phyloP scores from a whole-genome alignment of 2,113 vertebrate species.

The Tauraco erythrolophus region DNA sequence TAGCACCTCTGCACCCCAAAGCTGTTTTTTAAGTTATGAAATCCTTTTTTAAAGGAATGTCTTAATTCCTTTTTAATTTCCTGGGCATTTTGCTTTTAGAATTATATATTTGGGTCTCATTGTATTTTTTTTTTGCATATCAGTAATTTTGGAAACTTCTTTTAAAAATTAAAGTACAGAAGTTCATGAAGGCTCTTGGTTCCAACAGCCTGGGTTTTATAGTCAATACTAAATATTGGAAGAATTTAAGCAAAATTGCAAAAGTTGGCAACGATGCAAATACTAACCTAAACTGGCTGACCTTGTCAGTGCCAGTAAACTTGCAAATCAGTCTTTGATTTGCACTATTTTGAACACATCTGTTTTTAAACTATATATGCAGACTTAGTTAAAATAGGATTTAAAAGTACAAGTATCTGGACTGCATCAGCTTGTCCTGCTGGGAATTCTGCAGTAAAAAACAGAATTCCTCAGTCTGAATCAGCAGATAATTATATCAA shows the following conservation, averaged over 20 bases:
- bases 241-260: neutral
- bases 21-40: neutral
- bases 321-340: neutral
- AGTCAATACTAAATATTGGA: neutral
- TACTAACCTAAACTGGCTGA: neutral
- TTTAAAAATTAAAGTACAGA: neutral
- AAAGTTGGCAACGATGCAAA: neutral
- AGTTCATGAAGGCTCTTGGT: neutral
- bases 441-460: neutral
- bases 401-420: neutral
- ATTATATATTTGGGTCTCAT: neutral
- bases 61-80: neutral
- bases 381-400: neutral
- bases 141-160: neutral
- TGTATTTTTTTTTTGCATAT: accelerated
- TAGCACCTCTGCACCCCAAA: neutral
- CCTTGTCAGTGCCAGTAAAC: neutral
- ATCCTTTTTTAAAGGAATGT: neutral
- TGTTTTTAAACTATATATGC: neutral
- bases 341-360: neutral
- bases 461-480: neutral
- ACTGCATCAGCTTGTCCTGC: neutral
- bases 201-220: neutral
- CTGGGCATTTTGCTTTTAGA: neutral
- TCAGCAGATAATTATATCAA: neutral